Evolutionary conservation across 2,797 vertebrate genomes (phyloP), one percentile per base, ranked within the genome.

Genomic region (Hippoglossus hippoglossus): DNA sequence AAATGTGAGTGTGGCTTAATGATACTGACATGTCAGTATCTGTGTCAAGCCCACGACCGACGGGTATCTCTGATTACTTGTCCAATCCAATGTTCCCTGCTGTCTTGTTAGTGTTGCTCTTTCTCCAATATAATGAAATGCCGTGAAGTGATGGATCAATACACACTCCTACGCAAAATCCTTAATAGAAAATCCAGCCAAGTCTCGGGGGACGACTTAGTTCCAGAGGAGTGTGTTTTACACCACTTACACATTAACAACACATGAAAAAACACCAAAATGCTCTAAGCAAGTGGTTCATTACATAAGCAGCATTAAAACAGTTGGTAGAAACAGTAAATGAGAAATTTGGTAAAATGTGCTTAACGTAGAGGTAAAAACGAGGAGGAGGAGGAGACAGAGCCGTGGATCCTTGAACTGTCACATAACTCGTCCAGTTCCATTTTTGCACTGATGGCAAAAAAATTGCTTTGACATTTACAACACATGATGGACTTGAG

Each of bases 391-490:
- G 24, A 19, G 41, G 50, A 52, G 21, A 21, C 4, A 15, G 19
- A 56, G 39, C 56, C 0, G 24, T 3, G 41, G 41, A 64, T 59
- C 44, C 9, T 72, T 61, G 64, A 26, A 71, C 62, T 59, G 57
- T 60, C 44, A 26, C 47, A 59, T 73, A 73, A 70, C 39, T 46
- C 24, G 22, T 25, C 9, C 0, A 7, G 39, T 64, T 24, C 12
- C 12, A 46, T 16, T 79, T 72, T 15, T 63, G 34, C 47, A 53
- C 70, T 77, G 75, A 41, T 63, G 68, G 62, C 47, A 66, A 63
- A 67, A 71, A 73, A 69, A 73, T 15, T 49, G 53, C 51, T 63
- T 28, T 81, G 74, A 75, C 75, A 71, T 85, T 77, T 75, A 68
- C 61, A 34, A 21, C 22, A 25, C 36, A 21, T 39, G 68, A 58